phyloP scores from a whole-genome alignment of 2,888 invertebrate genomes.

The Euplexia lucipara region DNA sequence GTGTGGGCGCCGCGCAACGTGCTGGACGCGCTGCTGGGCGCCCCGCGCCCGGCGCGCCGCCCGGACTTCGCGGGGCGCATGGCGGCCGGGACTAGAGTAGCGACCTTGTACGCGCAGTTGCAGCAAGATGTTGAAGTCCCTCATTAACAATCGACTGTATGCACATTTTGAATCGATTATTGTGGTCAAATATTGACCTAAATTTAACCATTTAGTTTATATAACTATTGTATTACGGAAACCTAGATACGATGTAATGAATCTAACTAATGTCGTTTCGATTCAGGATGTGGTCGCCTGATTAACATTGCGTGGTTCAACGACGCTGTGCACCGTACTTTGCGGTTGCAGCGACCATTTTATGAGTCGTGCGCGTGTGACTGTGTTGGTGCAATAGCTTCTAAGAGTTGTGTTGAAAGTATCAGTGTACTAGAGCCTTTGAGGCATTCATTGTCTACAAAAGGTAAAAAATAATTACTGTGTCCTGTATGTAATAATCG shows the following conservation, averaged over 20 bases:
- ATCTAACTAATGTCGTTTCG: slow-evolving; percentile 10
- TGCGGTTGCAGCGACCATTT: slow-evolving; percentile 35
- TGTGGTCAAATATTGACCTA: not conserved
- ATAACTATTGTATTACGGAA: not conserved
- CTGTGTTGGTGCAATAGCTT: slow-evolving; percentile 24
- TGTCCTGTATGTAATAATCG: slow-evolving; percentile 30
- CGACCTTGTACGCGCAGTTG: slow-evolving; percentile 94
- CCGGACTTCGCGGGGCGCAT: slow-evolving; percentile 92
- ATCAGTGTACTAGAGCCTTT: not conserved
- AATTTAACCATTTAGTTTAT: not conserved
- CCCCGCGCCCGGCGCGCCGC: slow-evolving; percentile 88
- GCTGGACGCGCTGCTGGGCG: slow-evolving; percentile 89
- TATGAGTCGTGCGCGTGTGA: slow-evolving; percentile 13
- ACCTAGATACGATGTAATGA: slow-evolving; percentile 4
- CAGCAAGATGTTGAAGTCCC: slow-evolving; percentile 83
- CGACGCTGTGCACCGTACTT: slow-evolving; percentile 12
- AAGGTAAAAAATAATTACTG: too few species aligned
- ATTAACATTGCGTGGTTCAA: slow-evolving; percentile 27
- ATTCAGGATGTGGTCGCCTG: slow-evolving; percentile 48
- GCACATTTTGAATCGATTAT: not conserved
- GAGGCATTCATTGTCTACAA: slow-evolving; percentile 5
- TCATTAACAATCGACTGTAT: slow-evolving; percentile 65
- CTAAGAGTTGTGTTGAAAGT: slow-evolving; percentile 23
- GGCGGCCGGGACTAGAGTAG: slow-evolving; percentile 92
- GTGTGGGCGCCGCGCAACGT: slow-evolving; percentile 88